phyloP scores from a whole-genome alignment of 2,113 vertebrate species.

The Noctilio leporinus region DNA sequence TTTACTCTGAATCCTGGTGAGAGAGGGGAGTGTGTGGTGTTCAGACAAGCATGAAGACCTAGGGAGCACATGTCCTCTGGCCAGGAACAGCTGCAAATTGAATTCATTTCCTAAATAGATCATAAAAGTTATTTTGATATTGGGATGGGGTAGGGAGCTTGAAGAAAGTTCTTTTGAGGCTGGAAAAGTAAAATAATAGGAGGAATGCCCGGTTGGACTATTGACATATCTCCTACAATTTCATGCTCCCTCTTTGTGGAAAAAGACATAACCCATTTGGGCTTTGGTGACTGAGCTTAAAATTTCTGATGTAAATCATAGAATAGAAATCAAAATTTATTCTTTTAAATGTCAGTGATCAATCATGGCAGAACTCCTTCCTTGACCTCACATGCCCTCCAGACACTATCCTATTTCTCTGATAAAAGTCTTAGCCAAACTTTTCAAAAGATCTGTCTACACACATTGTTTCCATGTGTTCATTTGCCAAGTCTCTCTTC shows the following conservation, averaged over 20 bases:
- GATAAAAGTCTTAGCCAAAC: not conserved
- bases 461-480: not conserved
- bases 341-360: not conserved
- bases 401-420: not conserved
- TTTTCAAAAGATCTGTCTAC: not conserved
- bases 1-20: constrained; percentile 44
- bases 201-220: not conserved
- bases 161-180: not conserved
- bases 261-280: not conserved
- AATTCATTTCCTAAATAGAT: constrained; percentile 23
- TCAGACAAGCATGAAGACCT: not conserved
- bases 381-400: not conserved
- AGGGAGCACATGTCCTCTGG: not conserved
- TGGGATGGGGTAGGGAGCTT: not conserved
- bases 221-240: not conserved
- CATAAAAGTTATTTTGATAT: not conserved
- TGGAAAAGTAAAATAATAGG: not conserved
- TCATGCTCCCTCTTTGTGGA: not conserved
- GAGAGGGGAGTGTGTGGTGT: not conserved
- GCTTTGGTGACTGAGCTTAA: not conserved
- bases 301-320: not conserved
- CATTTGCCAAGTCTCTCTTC: not conserved
- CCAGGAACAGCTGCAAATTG: not conserved
- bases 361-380: not conserved
- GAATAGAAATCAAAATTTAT: not conserved